These are phyloP conservation scores for Neotoxoptera formosana DNA, from an alignment of 1,140 invertebrate genomes.

Conservation along the genomic window DNA sequence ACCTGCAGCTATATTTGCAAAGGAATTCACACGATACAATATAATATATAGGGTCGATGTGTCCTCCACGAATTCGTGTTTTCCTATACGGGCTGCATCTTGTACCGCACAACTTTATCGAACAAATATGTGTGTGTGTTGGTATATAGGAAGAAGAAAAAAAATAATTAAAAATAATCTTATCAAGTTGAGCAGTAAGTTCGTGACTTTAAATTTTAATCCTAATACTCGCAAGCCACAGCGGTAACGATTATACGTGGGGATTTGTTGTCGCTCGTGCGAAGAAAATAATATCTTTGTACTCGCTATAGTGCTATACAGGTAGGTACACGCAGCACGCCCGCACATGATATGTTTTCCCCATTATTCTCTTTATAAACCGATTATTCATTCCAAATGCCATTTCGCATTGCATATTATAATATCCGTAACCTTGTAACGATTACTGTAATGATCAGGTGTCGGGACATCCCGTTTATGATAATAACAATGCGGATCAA, in stretches of 20 bases:
- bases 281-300: background rate
- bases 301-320: background rate
- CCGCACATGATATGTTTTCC: background rate
- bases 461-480: background rate
- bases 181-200: constrained; percentile 29
- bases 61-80: constrained; percentile 38
- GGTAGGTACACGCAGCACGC: background rate
- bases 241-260: constrained; percentile 41
- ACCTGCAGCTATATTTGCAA: constrained; percentile 14
- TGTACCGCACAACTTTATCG: background rate
- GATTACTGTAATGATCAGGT: constrained; percentile 15
- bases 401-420: background rate
- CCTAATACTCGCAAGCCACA: background rate
- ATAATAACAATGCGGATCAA: constrained; percentile 32
- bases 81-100: background rate
- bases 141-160: background rate
- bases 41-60: too few relatives aligned
- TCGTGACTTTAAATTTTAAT: constrained; percentile 38
- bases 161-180: background rate
- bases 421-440: constrained; percentile 46
- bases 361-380: constrained; percentile 17
- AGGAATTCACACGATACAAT: constrained; percentile 29
- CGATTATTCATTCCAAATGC: constrained; percentile 33
- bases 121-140: background rate
- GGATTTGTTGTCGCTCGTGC: constrained; percentile 36